Evolutionary conservation across 2,888 invertebrate species (phyloP), one percentile per base, ranked within the genome.

Genomic region (Aspidapion aeneum): DNA sequence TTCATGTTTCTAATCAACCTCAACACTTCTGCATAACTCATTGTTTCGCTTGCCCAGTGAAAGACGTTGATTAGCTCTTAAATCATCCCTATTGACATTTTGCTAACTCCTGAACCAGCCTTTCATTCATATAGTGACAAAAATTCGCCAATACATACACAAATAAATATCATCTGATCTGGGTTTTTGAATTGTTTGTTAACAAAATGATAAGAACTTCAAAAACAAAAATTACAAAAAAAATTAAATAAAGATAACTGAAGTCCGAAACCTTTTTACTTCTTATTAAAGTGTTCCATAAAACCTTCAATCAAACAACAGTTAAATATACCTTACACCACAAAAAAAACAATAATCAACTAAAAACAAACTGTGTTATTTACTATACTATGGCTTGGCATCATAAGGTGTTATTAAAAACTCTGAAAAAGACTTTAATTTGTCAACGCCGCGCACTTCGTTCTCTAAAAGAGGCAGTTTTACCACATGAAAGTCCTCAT

Each of bases 11-110:
- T 96, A 5, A 99, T 98, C 61, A 99, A 81, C 77, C 93, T 95
- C 91, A 96, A 95, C 22, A 99, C 98, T 87, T 99, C 98, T 2
- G 98, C 96, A 81, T 98, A 99, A 78, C 98, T 98, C 95, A 99
- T 98, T 20, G 99, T 98, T 80, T 99, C 99, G 82, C 99, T 99
- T 75, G 99, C 98, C 51, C 99, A 99, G 58, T 99, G 99, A 77
- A 99, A 93, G 7, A 98, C 96, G 54, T 96, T 94, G 50, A 98
- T 87, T 72, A 99, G 89, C 80, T 98, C 98, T 80, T 96, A 94
- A 84, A 98, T 89, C 57, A 98, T 76, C 9, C 74, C 73, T 74
- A 49, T 60, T 9, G 7, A 54, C 18, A 7, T 17, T 19, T 54
- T 19, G 18, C 18, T 54, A 54, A 19, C 18, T 18, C 18, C 16